A percentile compares a stretch with the other conserved stretches of the same genome.
These are phyloP conservation scores for Pyrrhia umbra DNA, from an alignment of 2,888 invertebrate genomes.

Conservation along the genomic window DNA sequence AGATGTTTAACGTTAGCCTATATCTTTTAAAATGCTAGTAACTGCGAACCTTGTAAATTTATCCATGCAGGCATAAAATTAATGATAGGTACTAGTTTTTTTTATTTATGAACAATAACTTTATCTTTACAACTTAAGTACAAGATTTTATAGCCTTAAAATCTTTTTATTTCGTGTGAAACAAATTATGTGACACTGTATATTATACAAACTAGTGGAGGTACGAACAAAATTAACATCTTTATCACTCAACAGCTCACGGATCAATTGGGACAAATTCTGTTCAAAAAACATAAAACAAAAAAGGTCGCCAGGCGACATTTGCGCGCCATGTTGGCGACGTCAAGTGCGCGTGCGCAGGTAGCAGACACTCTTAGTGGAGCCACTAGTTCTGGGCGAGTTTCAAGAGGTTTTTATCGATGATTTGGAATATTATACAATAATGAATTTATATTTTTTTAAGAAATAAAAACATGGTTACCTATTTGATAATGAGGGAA, in stretches of 20 bases:
- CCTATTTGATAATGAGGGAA: too few relatives aligned
- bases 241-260: constrained; percentile 59
- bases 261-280: constrained; percentile 65
- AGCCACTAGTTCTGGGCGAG: constrained; percentile 48
- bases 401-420: neutral
- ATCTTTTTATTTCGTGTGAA: neutral
- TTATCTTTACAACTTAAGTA: neutral
- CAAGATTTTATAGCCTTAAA: neutral
- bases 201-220: neutral
- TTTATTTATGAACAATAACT: neutral
- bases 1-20: too few relatives aligned
- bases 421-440: neutral
- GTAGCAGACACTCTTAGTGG: constrained; percentile 65
- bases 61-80: neutral
- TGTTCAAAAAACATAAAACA: constrained; percentile 54
- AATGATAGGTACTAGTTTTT: too few relatives aligned
- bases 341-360: constrained; percentile 75
- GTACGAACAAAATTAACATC: constrained; percentile 32
- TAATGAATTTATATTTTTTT: too few relatives aligned
- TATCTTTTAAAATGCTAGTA: too few relatives aligned
- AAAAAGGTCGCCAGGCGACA: constrained; percentile 64
- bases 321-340: constrained; percentile 75
- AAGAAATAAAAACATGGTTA: too few relatives aligned
- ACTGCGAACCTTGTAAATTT: neutral
- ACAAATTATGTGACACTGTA: neutral